A percentile compares a stretch with the other conserved stretches of the same genome.
Evolutionary conservation across 2,888 invertebrate species (phyloP).

Genomic region (Tipula lateralis): DNA sequence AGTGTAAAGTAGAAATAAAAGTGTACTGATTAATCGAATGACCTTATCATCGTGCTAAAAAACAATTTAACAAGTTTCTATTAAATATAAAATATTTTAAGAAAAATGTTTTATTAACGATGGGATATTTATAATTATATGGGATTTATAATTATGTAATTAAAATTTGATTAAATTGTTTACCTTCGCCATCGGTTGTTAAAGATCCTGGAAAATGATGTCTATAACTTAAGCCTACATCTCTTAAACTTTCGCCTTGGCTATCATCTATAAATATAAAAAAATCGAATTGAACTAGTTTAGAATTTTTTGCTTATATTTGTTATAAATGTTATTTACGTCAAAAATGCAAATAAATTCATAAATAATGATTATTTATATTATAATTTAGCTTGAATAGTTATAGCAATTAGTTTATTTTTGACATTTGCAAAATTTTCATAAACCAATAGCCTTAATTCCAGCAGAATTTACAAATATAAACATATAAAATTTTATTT

Average conservation of each 20-base stretch:
- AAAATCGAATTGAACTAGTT: not conserved
- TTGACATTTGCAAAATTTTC: too few relatives aligned
- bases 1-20: not conserved
- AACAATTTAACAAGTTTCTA: not conserved
- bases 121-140: not conserved
- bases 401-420: too few relatives aligned
- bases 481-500: too few relatives aligned
- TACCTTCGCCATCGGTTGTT: constrained; percentile 81
- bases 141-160: too few relatives aligned
- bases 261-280: constrained; percentile 52
- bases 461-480: too few relatives aligned
- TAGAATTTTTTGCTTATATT: not conserved
- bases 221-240: constrained; percentile 38
- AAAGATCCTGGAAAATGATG: constrained; percentile 57
- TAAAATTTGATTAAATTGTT: too few relatives aligned
- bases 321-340: not conserved
- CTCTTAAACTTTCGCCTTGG: constrained; percentile 47
- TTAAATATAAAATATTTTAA: not conserved
- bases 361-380: too few relatives aligned
- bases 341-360: not conserved
- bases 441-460: too few relatives aligned
- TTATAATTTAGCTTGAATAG: too few relatives aligned
- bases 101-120: not conserved
- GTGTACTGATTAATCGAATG: not conserved
- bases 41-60: not conserved